Evolutionary conservation across 2,113 vertebrate species (phyloP), one percentile per base, ranked within the genome.

Genomic region (Perognathus longimembris): DNA sequence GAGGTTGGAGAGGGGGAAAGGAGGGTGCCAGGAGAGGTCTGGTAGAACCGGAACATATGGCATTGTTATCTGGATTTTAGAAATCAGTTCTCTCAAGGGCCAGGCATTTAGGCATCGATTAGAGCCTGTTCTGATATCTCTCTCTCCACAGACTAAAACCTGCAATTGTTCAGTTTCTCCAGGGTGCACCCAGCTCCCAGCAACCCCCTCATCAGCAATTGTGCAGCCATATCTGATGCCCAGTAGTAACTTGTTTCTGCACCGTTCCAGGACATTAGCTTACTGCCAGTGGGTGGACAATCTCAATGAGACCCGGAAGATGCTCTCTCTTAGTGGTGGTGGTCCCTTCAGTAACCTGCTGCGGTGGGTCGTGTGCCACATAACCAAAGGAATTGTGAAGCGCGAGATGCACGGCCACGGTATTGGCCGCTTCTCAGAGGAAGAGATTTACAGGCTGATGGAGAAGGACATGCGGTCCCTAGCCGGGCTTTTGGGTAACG

Each of bases 271-370:
- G 99, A 99, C 99, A 1, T 98, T 99, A 95, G 98, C 99, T 24
- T 99, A 99, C 96, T 99, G 99, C 97, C 99, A 99, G 7, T 99
- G 99, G 99, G 99, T 99, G 98, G 99, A 99, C 97, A 99, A 99
- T 91, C 98, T 99, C 93, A 98, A 99, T 1, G 98, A 99, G 97
- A 99, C 99, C 0, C 98, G 98, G 95, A 99, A 99, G 98, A 98
- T 99, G 97, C 98, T 99, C 89, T 98, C 98, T 0, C 98, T 99
- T 96, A 98, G 98, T 69, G 99, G 99, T 38, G 98, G 98, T 32
- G 99, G 99, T 50, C 99, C 99, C n/a, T 98, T 99, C 95, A 99
- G 99, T 57, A 98, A 99, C 96, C 97, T 99, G 66, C 98, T 99
- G 88, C 99, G 98, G 97, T 99, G 99, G 99, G 98, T 99, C 94